Evolutionary conservation across 2,888 invertebrate species (phyloP).

Genomic region (Eristalis arbustorum): DNA sequence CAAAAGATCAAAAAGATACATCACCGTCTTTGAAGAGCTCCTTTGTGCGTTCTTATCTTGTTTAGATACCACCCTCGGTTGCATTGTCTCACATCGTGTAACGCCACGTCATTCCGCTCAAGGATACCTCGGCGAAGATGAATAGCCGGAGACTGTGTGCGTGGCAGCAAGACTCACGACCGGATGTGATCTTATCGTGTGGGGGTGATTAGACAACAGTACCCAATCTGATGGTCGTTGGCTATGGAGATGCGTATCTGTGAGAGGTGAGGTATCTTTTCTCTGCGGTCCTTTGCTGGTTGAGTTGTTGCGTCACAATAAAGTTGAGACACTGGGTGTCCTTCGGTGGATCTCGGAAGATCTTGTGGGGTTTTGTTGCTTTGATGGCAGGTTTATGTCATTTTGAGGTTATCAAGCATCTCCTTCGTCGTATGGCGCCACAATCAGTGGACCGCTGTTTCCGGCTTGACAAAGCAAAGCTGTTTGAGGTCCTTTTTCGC

Average conservation of each 20-base stretch:
- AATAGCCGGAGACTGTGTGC: neutral
- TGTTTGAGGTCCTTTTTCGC: too few species aligned
- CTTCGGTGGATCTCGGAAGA: too few species aligned
- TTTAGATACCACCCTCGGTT: conserved; percentile 55
- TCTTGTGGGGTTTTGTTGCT: too few species aligned
- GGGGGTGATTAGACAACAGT: neutral
- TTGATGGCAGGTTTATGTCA: too few species aligned
- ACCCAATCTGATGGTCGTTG: neutral
- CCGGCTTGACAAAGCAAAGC: too few species aligned
- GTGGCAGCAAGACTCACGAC: neutral
- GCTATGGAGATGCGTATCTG: neutral
- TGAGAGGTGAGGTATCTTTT: neutral
- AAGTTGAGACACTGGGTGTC: too few species aligned
- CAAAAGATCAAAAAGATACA: conserved; percentile 62
- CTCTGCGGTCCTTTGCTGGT: neutral
- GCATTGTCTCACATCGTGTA: conserved; percentile 25
- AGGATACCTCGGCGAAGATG: conserved; percentile 32
- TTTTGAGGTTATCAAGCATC: too few species aligned
- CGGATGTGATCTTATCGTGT: neutral
- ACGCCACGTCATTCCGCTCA: conserved; percentile 42
- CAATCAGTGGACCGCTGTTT: too few species aligned
- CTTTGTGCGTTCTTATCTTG: conserved; percentile 49
- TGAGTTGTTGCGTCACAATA: neutral
- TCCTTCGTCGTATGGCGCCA: too few species aligned
- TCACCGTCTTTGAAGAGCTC: conserved; percentile 23